Evolutionary conservation across 2,113 vertebrate species (phyloP), one percentile per base, ranked within the genome.

Genomic region (Cygnus atratus): DNA sequence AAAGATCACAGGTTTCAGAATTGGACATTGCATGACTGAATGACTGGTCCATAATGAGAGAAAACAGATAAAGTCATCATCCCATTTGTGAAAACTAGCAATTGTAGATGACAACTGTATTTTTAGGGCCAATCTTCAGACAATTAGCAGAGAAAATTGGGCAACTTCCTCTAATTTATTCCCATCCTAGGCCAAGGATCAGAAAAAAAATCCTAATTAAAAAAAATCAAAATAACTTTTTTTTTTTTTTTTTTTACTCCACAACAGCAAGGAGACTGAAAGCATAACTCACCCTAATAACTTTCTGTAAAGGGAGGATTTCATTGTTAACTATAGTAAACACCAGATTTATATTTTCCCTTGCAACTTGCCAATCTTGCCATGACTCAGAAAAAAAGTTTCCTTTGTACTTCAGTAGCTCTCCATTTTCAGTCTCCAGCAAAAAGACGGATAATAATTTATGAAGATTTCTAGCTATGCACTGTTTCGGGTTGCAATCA

Each of bases 401-500:
- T 94, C 57, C 31, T 81, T 91, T 92, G 46, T 43, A 72, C 35
- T 92, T 92, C 66, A 91, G 28, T 75, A 89, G 81, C 61, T 82
- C 87, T 94, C 41, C 57, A 73, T 66, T 84, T 78, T 78, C 35
- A 73, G 37, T 68, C 43, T 82, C 46, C 70, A 91, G 66, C 10
- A 95, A 78, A 81, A 92, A 67, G 46, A 84, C 4, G 6, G 57
- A 75, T 39, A 39, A 43, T 61, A 63, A 91, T 83, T 91, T 68
- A 68, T 29, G 68, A 89, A 86, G 48, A 72, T 73, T 90, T 72
- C 57, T 61, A 79, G 33, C 62, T 44, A 35, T 11, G 19, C 46
- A 89, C 55, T 2, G 4, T 57, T 91, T 73, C 54, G 82, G 82
- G 75, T 4, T 88, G 62, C 13, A 85, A 88, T 37, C 63, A 82